Evolutionary conservation across 2,888 invertebrate genomes (phyloP).

Genomic region (Sphaeridia pumilis): DNA sequence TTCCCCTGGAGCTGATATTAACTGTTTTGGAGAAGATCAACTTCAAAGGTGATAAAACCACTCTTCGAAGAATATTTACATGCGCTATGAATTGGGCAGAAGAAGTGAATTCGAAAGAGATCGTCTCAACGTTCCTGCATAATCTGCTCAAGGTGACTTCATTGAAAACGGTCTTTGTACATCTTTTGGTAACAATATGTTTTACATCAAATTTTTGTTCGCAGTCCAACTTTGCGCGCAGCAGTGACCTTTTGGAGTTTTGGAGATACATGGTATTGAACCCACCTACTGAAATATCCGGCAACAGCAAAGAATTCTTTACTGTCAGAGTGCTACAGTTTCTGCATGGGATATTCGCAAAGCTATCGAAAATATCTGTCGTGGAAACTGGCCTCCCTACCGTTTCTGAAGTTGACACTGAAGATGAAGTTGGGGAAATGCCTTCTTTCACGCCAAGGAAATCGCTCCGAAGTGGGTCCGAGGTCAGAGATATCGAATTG

Average conservation of each 20-base stretch:
- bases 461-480: neutral
- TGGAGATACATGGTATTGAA: constrained; percentile 12
- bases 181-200: neutral
- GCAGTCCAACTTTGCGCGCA: constrained; percentile 15
- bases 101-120: constrained; percentile 14
- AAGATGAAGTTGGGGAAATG: neutral
- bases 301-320: constrained; percentile 8
- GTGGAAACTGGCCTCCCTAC: neutral
- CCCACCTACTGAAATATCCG: neutral
- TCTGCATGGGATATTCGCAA: constrained; percentile 8
- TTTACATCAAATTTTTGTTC: neutral
- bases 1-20: constrained; percentile 27
- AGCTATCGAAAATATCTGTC: constrained; percentile 1
- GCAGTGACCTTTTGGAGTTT: constrained; percentile 11
- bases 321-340: constrained; percentile 18
- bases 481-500: neutral
- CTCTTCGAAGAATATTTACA: constrained; percentile 19
- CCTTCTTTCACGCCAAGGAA: neutral
- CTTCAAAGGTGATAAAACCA: neutral
- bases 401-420: neutral
- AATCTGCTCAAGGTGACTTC: constrained; percentile 20
- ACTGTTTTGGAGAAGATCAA: constrained; percentile 17
- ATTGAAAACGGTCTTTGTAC: neutral
- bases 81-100: constrained; percentile 24
- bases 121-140: constrained; percentile 24